Evolutionary conservation across 2,113 vertebrate genomes (phyloP), one percentile per base, ranked within the genome.

Genomic region (Leptosomus discolor): DNA sequence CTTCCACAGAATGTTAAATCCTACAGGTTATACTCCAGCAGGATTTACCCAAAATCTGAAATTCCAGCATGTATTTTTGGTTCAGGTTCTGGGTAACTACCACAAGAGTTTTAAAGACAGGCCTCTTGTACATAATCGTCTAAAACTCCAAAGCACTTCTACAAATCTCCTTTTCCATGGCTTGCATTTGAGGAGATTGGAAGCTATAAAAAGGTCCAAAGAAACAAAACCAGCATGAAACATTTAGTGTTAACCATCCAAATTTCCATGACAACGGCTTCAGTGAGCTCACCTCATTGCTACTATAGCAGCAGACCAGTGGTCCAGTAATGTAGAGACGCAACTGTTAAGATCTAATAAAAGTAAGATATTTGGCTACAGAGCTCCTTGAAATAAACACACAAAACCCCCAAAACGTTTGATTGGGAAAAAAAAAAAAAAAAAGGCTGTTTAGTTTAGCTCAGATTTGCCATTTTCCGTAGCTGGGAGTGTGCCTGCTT

Each of bases 211-310:
- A 84, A 86, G 30, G 32, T 69, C n/a, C 60, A 68, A 94, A 84
- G 94, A 93, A 94, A 93, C 76, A 92, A 95, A 94, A 94, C 6
- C 71, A 92, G 64, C 79, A 88, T 39, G 64, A 93, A 97, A 93
- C 30, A 81, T 70, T 67, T 86, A 58, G 78, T 13, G 43, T 45
- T 67, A 94, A 46, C 51, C 68, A 93, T 75, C 68, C 76, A 94
- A 74, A 97, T 93, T 94, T 86, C 94, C 88, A 81, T 75, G 76
- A 78, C 94, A 92, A 88, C 34, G 0, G 60, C 56, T 92, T 85
- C 79, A 84, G 68, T 43, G 68, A 92, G 64, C 43, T 94, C 79
- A 69, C 71, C 75, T 95, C 79, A 68, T 3, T 56, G 58, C 37
- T 88, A 82, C 90, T 83, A 61, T 1, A 90, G 79, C 85, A 86